Percentiles rank a stretch among this genome's conserved stretches.
phyloP scores from a whole-genome alignment of 2,888 invertebrate genomes.

The Suillia variegata region DNA sequence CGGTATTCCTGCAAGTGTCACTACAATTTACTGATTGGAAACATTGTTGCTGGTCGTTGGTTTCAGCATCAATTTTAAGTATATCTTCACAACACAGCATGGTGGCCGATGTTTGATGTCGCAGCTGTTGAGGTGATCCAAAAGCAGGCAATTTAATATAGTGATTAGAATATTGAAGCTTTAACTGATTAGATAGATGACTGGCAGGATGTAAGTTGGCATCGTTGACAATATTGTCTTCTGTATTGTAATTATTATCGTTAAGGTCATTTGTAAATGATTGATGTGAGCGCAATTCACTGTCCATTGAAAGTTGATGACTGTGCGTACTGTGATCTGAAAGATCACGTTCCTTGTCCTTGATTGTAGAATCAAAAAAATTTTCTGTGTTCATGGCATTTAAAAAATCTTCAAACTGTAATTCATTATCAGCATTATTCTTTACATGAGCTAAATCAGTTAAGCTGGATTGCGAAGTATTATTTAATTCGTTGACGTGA shows the following conservation, averaged over 20 bases:
- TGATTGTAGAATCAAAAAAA: conserved; percentile 29
- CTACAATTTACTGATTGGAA: conserved; percentile 22
- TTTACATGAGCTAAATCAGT: conserved; percentile 16
- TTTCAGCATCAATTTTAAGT: conserved; percentile 20
- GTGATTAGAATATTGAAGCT: conserved; percentile 15
- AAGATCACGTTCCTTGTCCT: conserved; percentile 38
- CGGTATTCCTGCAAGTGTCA: conserved; percentile 37
- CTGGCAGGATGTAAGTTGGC: conserved; percentile 58
- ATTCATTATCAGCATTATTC: conserved; percentile 13
- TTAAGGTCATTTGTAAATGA: conserved; percentile 36
- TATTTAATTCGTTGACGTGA: too few species aligned
- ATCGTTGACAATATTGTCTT: conserved; percentile 56
- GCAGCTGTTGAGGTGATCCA: background rate
- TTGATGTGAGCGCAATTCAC: conserved; percentile 17
- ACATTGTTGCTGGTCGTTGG: conserved; percentile 33
- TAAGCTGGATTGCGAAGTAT: conserved; percentile 2
- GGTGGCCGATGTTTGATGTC: conserved; percentile 8
- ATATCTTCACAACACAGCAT: background rate
- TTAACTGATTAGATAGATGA: conserved; percentile 34
- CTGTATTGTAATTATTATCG: conserved; percentile 44
- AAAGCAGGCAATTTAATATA: background rate
- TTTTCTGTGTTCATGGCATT: conserved; percentile 31
- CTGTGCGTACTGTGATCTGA: conserved; percentile 28
- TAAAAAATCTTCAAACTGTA: conserved; percentile 32
- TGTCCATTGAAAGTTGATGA: conserved; percentile 23